Percentiles rank a stretch among this genome's conserved stretches.
phyloP scores from a whole-genome alignment of 2,888 invertebrate genomes.

The Terebella lapidaria region DNA sequence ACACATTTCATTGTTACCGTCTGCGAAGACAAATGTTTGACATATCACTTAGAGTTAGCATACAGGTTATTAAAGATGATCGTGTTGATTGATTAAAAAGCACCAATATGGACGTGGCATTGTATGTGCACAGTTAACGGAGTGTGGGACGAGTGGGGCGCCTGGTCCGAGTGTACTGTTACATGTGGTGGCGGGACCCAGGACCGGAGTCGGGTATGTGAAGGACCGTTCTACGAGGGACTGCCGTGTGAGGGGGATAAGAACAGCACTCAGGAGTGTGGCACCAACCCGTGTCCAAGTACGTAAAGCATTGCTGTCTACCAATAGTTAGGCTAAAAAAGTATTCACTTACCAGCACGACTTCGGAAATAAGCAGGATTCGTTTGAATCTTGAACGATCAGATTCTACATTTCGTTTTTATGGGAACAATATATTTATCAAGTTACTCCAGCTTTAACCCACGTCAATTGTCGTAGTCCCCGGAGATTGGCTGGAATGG shows the following conservation, averaged over 20 bases:
- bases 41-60: background rate
- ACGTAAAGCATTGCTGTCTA: background rate
- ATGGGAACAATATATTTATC: no score
- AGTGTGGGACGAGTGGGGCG: background rate
- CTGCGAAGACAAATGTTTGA: background rate
- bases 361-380: background rate
- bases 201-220: background rate
- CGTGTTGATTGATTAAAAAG: no score
- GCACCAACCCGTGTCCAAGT: background rate
- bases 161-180: background rate
- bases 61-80: no score
- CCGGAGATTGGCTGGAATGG: slow-evolving; percentile 41
- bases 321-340: background rate
- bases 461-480: slow-evolving; percentile 34
- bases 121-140: background rate
- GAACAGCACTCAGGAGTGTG: background rate
- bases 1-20: background rate
- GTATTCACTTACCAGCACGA: background rate
- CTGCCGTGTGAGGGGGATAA: slow-evolving; percentile 29
- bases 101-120: no score
- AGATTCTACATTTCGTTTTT: no score
- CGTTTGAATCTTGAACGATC: background rate
- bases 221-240: slow-evolving; percentile 30
- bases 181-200: background rate
- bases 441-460: no score